Evolutionary conservation across 1,140 invertebrate genomes (phyloP).

Genomic region (Papilio helenus): DNA sequence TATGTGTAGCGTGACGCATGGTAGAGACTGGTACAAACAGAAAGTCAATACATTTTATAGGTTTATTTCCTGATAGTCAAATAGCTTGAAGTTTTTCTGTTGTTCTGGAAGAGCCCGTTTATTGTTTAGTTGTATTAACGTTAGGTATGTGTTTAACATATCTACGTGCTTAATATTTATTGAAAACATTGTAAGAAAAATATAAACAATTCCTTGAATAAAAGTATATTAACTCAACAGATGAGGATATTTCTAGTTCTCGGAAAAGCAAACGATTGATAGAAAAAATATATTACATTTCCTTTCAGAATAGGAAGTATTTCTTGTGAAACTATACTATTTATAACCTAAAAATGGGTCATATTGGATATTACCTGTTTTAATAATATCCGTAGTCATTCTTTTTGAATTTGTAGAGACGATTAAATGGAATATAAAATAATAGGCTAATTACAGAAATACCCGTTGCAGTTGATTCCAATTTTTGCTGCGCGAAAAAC

Average conservation of each 20-base stretch:
- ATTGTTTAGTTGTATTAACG: not conserved
- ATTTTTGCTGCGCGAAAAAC: not conserved
- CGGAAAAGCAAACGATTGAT: not conserved
- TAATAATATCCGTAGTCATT: not conserved
- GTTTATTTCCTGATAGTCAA: not conserved
- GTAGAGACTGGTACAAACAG: constrained; percentile 19
- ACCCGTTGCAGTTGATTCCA: not conserved
- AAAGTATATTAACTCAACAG: not conserved
- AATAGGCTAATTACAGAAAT: not conserved
- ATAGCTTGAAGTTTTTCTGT: not conserved
- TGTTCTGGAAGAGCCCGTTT: not conserved
- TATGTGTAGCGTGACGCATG: not conserved
- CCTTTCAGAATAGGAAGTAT: not conserved
- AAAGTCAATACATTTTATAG: constrained; percentile 18
- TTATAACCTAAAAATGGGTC: not conserved
- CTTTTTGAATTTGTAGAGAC: not conserved
- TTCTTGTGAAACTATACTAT: not conserved
- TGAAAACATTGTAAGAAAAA: too few relatives aligned
- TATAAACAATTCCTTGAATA: not conserved
- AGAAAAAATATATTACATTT: not conserved
- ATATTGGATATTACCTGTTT: not conserved
- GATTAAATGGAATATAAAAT: not conserved
- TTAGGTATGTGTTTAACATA: not conserved
- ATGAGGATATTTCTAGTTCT: not conserved
- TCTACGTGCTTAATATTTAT: too few relatives aligned